These are phyloP conservation scores for Meloidogyne exigua DNA, from an alignment of 1,140 invertebrate genomes.

Conservation along the genomic window DNA sequence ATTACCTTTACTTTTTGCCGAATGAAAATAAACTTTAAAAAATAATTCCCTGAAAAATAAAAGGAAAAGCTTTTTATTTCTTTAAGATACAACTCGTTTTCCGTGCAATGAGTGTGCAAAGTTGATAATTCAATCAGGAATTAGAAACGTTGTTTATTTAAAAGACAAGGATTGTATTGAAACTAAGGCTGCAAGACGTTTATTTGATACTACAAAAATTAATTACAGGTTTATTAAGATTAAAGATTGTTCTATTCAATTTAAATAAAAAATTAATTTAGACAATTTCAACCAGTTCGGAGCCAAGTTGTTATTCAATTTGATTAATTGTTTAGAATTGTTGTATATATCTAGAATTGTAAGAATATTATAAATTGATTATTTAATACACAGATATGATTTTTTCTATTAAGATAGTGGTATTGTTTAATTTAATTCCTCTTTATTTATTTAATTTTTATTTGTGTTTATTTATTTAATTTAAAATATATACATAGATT, in stretches of 20 bases:
- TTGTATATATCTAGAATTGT: no score
- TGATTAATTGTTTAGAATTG: not conserved
- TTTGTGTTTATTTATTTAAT: no score
- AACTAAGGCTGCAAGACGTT: slow-evolving; percentile 25
- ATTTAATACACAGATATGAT: no score
- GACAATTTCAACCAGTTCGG: not conserved
- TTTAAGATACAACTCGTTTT: slow-evolving; percentile 71
- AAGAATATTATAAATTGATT: no score
- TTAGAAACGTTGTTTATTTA: slow-evolving; percentile 29
- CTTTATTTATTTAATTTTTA: no score
- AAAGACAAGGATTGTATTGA: slow-evolving; percentile 20
- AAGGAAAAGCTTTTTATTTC: no score
- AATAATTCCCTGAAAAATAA: no score
- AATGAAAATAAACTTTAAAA: no score
- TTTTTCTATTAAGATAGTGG: no score
- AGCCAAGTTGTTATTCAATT: not conserved
- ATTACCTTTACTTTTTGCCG: no score
- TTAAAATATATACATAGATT: no score
- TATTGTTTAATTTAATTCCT: no score
- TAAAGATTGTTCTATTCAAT: not conserved
- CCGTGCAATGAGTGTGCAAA: slow-evolving; percentile 97
- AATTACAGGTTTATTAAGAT: slow-evolving; percentile 12
- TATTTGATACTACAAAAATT: slow-evolving; percentile 17
- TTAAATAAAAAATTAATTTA: not conserved
- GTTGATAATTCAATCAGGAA: slow-evolving; percentile 76